Evolutionary conservation across 2,888 invertebrate genomes (phyloP).

Genomic region (Patella pellucida): DNA sequence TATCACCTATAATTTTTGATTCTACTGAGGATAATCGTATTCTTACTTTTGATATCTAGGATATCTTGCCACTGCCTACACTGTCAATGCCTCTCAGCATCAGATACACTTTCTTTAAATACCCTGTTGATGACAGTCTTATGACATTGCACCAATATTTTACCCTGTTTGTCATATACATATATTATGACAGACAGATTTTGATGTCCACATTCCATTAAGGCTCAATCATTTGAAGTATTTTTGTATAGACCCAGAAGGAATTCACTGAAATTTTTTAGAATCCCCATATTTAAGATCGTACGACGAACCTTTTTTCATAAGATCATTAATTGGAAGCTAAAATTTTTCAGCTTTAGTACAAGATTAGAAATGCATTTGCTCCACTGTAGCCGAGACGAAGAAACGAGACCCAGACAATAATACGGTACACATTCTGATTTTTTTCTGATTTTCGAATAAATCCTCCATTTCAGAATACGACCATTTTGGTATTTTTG

Average conservation of each 20-base stretch:
- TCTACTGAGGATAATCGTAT: not conserved
- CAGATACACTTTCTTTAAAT: not conserved
- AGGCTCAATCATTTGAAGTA: not conserved
- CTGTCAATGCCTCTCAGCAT: not conserved
- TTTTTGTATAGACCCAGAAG: not conserved
- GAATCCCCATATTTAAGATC: no score
- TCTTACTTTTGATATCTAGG: not conserved
- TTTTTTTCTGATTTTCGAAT: not conserved
- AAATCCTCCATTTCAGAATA: not conserved
- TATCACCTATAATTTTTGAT: not conserved
- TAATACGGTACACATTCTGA: not conserved
- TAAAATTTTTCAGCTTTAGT: constrained; percentile 19
- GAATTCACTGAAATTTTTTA: not conserved
- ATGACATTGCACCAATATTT: not conserved
- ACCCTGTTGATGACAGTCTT: not conserved
- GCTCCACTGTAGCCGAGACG: constrained; percentile 14
- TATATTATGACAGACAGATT: not conserved
- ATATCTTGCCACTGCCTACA: not conserved
- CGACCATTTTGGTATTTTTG: not conserved
- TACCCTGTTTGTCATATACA: not conserved
- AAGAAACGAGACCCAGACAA: constrained; percentile 9
- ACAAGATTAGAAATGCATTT: not conserved
- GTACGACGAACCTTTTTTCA: no score
- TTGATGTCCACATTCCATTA: not conserved
- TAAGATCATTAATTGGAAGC: not conserved